Evolutionary conservation across 2,888 invertebrate genomes (phyloP).

Genomic region (Eupithecia inturbata): DNA sequence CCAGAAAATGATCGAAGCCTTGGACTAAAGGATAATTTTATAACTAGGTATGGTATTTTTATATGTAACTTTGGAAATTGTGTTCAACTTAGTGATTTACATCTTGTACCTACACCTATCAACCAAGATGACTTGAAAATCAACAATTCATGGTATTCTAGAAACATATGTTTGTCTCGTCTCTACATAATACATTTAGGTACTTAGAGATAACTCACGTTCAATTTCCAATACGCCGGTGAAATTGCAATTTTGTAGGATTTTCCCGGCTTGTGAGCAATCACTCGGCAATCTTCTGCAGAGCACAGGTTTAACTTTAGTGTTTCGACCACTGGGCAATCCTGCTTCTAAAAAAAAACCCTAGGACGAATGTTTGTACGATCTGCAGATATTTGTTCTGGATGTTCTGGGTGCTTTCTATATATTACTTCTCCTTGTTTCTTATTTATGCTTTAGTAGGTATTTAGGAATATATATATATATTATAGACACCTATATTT

Average conservation of each 20-base stretch:
- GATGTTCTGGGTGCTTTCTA: not conserved
- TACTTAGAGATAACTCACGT: not conserved
- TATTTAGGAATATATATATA: too few relatives aligned
- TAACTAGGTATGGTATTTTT: too few relatives aligned
- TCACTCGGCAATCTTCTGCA: constrained; percentile 19
- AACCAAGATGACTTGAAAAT: not conserved
- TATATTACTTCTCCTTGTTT: too few relatives aligned
- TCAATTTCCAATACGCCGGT: constrained; percentile 21
- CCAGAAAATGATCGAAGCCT: too few relatives aligned
- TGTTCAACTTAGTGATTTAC: too few relatives aligned
- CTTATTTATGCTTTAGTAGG: too few relatives aligned
- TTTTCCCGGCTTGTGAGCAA: constrained; percentile 18
- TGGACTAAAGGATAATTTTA: too few relatives aligned
- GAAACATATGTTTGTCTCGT: not conserved
- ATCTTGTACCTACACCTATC: too few relatives aligned
- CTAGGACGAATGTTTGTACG: not conserved
- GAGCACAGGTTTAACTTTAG: constrained; percentile 10
- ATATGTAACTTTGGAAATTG: too few relatives aligned
- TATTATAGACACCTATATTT: too few relatives aligned
- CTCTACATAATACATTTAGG: not conserved
- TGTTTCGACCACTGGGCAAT: constrained; percentile 14
- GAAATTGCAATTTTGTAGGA: constrained; percentile 31
- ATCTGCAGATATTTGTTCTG: not conserved
- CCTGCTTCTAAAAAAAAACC: not conserved
- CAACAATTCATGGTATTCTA: not conserved